A percentile compares a stretch with the other conserved stretches of the same genome.
phyloP scores from a whole-genome alignment of 2,888 invertebrate species.

The Trachelus iudaicus region DNA sequence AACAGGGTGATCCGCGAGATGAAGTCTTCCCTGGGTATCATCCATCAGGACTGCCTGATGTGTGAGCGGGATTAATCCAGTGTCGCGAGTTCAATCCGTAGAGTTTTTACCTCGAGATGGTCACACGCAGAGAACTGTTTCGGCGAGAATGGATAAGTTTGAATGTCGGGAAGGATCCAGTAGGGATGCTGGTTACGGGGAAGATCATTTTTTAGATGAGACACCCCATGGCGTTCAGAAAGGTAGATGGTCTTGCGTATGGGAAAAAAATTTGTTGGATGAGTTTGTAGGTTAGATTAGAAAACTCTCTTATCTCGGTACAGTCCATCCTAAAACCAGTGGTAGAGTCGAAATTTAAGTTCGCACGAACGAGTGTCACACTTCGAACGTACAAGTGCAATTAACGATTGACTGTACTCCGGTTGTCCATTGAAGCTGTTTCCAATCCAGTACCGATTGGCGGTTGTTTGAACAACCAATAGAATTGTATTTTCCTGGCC shows the following conservation, averaged over 20 bases:
- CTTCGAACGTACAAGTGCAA: conserved; percentile 15
- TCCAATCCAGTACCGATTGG: conserved; percentile 21
- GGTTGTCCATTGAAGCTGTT: conserved; percentile 39
- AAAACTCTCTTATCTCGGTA: not conserved
- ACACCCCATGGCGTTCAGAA: not conserved
- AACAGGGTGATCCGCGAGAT: not conserved
- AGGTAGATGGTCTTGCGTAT: not conserved
- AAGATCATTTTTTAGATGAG: not conserved
- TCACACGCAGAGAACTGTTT: not conserved
- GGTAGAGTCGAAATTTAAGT: not conserved
- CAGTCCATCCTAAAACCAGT: not conserved
- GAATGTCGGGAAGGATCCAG: not conserved
- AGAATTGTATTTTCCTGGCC: conserved; percentile 19
- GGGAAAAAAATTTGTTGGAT: not conserved
- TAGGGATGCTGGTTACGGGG: not conserved
- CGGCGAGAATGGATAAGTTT: not conserved
- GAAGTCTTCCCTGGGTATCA: conserved; percentile 5
- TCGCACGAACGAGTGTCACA: not conserved
- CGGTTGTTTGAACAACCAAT: conserved; percentile 36
- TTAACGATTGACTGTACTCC: conserved; percentile 43
- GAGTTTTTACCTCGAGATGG: not conserved
- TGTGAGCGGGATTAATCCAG: conserved; percentile 7
- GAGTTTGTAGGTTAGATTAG: not conserved
- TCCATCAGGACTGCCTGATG: conserved; percentile 18
- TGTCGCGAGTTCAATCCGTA: conserved; percentile 1